These are phyloP conservation scores for Parnassius apollo DNA, from an alignment of 2,888 invertebrate species.

Conservation along the genomic window DNA sequence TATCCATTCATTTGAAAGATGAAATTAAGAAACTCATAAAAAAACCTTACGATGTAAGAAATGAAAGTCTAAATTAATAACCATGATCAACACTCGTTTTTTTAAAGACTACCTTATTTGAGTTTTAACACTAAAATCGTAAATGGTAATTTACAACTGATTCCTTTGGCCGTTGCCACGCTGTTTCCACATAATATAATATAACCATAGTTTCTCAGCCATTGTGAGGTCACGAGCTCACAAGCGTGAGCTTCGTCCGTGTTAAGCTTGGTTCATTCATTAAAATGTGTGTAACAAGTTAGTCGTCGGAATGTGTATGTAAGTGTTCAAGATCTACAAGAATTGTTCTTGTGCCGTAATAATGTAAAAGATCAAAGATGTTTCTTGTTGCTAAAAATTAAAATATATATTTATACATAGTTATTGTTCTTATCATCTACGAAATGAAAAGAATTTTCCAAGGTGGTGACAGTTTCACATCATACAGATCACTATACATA, in stretches of 20 bases:
- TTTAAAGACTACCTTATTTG: constrained; percentile 3
- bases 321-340: not conserved
- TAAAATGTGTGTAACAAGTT: constrained; percentile 54
- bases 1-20: too few species aligned
- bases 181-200: constrained; percentile 1
- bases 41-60: not conserved
- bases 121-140: constrained; percentile 14
- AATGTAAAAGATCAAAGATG: too few species aligned
- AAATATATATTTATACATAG: too few species aligned
- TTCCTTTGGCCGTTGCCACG: not conserved
- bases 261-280: constrained; percentile 66
- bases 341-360: too few species aligned
- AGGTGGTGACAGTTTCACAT: too few species aligned
- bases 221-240: constrained; percentile 62
- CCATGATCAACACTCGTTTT: constrained; percentile 5
- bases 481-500: too few species aligned
- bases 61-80: constrained; percentile 28
- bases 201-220: constrained; percentile 21
- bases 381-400: not conserved
- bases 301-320: not conserved
- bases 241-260: constrained; percentile 50
- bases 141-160: constrained; percentile 6
- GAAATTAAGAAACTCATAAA: too few species aligned
- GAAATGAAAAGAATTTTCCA: too few species aligned
- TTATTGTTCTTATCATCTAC: too few species aligned